A percentile compares a stretch with the other conserved stretches of the same genome.
phyloP scores from a whole-genome alignment of 1,140 invertebrate species.

The Brachionus calyciflorus region DNA sequence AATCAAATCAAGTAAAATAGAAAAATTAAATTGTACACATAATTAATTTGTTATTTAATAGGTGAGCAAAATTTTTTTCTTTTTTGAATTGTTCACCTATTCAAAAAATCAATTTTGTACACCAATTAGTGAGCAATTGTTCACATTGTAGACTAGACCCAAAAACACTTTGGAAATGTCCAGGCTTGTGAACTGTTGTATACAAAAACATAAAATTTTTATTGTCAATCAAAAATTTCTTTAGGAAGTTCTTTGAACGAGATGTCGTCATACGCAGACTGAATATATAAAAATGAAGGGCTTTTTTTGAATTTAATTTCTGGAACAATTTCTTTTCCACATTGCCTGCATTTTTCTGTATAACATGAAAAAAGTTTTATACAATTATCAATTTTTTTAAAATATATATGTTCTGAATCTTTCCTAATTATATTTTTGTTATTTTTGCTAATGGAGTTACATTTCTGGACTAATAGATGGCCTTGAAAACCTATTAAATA shows the following conservation, averaged over 20 bases:
- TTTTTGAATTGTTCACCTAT: too few relatives aligned
- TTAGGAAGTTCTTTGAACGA: background rate
- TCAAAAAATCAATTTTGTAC: too few relatives aligned
- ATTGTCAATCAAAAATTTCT: background rate
- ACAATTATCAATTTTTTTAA: slow-evolving; percentile 9
- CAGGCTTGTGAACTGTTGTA: background rate
- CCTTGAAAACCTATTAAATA: background rate
- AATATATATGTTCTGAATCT: slow-evolving; percentile 4
- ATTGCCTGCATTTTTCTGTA: background rate
- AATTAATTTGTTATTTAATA: too few relatives aligned
- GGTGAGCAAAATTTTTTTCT: too few relatives aligned
- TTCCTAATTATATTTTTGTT: background rate
- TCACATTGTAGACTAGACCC: too few relatives aligned
- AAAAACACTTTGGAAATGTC: slow-evolving; percentile 19
- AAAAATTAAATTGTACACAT: too few relatives aligned
- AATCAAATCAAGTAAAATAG: too few relatives aligned
- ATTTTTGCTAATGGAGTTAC: background rate
- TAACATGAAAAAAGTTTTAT: background rate
- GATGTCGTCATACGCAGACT: background rate
- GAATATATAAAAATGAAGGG: background rate
- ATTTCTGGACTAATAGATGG: background rate
- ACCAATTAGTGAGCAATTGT: too few relatives aligned
- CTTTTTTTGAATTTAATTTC: slow-evolving; percentile 20
- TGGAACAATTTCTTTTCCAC: background rate
- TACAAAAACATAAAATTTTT: background rate